Evolutionary conservation across 2,797 vertebrate species (phyloP).

Genomic region (Tiaroga cobitis): DNA sequence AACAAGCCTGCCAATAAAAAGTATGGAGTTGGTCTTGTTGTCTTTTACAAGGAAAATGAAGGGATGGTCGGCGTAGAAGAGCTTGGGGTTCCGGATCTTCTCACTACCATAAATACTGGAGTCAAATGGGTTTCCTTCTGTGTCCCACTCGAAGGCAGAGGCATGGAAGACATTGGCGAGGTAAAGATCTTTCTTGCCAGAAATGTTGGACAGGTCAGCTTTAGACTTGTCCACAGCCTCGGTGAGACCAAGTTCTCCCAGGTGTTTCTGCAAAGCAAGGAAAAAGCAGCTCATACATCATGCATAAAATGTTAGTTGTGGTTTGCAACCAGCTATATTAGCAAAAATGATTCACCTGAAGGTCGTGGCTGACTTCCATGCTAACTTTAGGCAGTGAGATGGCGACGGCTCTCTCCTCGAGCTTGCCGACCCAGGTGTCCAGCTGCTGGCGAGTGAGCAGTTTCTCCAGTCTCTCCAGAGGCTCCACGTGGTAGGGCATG

Average conservation of each 20-base stretch:
- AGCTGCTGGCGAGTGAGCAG: constrained; percentile 90
- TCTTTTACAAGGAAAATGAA: constrained; percentile 97
- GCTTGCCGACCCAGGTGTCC: constrained; percentile 87
- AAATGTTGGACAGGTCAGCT: constrained; percentile 95
- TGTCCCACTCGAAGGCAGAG: constrained; percentile 87
- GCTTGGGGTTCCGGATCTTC: constrained; percentile 88
- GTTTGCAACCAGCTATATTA: not conserved
- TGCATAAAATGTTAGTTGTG: not conserved
- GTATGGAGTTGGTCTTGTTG: constrained; percentile 90
- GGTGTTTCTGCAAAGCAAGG: constrained; percentile 83
- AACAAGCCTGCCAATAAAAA: constrained; percentile 94
- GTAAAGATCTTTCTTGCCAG: constrained; percentile 97
- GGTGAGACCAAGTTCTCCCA: constrained; percentile 90
- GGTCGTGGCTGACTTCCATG: constrained; percentile 81
- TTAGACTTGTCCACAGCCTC: constrained; percentile 96
- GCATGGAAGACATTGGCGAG: constrained; percentile 92
- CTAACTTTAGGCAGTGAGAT: constrained; percentile 90
- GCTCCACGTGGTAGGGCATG: constrained; percentile 93
- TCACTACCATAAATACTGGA: constrained; percentile 85
- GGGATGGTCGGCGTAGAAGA: constrained; percentile 96
- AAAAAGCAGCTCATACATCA: not conserved
- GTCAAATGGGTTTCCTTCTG: constrained; percentile 88
- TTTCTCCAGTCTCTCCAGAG: constrained; percentile 90
- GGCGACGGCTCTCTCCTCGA: constrained; percentile 88
- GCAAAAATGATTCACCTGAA: constrained; percentile 73